Evolutionary conservation across 2,888 invertebrate species (phyloP).

Genomic region (Drosophila anceps): DNA sequence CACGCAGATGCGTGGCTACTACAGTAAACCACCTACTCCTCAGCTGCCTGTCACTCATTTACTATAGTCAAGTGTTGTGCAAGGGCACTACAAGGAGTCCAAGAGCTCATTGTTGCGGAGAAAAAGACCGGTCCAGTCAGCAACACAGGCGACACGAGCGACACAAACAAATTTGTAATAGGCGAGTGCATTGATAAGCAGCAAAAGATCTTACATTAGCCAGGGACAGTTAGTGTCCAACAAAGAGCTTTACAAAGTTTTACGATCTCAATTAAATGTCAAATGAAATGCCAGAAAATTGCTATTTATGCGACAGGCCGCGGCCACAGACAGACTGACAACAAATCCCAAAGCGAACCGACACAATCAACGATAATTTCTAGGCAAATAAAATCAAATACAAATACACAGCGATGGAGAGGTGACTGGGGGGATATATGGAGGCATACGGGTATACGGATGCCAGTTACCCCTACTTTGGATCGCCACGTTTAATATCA

Average conservation of each 20-base stretch:
- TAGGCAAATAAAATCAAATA: constrained; percentile 79
- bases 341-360: constrained; percentile 55
- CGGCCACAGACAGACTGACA: constrained; percentile 46
- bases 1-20: constrained; percentile 68
- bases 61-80: constrained; percentile 53
- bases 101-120: not conserved
- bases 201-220: constrained; percentile 74
- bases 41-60: constrained; percentile 62
- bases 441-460: constrained; percentile 1
- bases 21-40: constrained; percentile 70
- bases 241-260: constrained; percentile 78
- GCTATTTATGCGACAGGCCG: constrained; percentile 77
- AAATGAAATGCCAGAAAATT: constrained; percentile 82
- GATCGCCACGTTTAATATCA: constrained; percentile 76
- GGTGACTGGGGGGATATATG: not conserved
- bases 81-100: constrained; percentile 46
- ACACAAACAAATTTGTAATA: constrained; percentile 52
- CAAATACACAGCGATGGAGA: constrained; percentile 28
- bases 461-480: constrained; percentile 45
- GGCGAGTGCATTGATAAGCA: constrained; percentile 67
- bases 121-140: constrained; percentile 26
- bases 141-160: not conserved
- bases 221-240: constrained; percentile 64
- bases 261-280: constrained; percentile 82
- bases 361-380: constrained; percentile 67